Base-by-base conservation (phyloP, 1,140 invertebrate species). In the Drosophila watanabei region DNA sequence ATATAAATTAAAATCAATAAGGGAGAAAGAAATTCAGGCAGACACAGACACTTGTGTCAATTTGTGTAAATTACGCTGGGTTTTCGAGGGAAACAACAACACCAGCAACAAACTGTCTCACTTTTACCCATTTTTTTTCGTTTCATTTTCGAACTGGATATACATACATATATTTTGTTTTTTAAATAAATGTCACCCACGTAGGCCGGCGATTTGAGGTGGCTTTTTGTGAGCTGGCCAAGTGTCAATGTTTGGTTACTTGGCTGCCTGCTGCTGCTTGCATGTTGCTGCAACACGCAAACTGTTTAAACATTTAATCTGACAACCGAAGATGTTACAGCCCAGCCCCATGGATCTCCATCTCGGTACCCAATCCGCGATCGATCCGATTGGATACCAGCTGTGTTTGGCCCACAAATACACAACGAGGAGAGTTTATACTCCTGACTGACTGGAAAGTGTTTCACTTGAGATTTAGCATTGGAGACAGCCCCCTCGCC, bases 221-320 rank as follows among this genome's bases (percentile, higher is more conserved):
- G 60, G 56, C n/a, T 48, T 43, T 48, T 43, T 62, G 75, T 60
- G 57, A 45, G 64, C 66, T 52, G 71, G 33, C 48, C 45, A 41
- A 56, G 77, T 80, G 83, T 79, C 71, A 87, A 80, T 86, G 83
- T 86, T 87, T 86, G 80, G 75, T 52, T 49, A 86, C 80, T 66
- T 28, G 54, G 35, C 54, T 39, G 54, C 33, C 54, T 57, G 52
- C 52, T 24, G 24, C 24, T 56, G 54, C 54, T 39, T 41, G 75
- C 79, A 82, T 78, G 82, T 85, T 85, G 82, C 82, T 70, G 83
- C 79, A 82, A 71, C 80, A 79, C 61, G 75, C 84, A 88, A 89
- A 89, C 85, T 89, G 85, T 89, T 80, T 39, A 90, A 89, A 89
- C 85, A 89, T 89, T 89, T 89, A 89, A 89, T 89, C 85, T 88